Conservation (phyloP, 1,140 invertebrate species). For the Bombyx mori region DNA sequence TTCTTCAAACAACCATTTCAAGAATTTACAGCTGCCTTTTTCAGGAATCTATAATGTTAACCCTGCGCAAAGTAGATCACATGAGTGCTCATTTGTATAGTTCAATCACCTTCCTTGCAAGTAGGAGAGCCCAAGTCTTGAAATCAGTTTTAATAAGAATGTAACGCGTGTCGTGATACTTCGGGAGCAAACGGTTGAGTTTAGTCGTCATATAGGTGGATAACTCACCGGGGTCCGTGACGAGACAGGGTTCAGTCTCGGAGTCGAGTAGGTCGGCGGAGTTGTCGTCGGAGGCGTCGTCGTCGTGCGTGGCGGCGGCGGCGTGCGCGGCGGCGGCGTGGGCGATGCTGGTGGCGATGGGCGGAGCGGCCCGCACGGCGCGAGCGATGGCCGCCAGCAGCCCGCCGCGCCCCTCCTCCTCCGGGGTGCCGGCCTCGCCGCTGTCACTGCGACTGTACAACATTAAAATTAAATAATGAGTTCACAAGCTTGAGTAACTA, state of each 20-base stretch:
- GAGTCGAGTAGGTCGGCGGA: conserved; percentile 82
- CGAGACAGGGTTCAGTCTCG: conserved; percentile 83
- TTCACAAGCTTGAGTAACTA: not conserved
- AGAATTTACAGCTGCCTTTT: too few species aligned
- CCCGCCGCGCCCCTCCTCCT: conserved; percentile 39
- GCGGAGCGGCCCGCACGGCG: conserved; percentile 17
- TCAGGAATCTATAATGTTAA: too few species aligned
- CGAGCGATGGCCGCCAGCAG: conserved; percentile 46
- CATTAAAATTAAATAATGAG: not conserved
- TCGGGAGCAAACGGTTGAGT: too few species aligned
- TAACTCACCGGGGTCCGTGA: conserved; percentile 76
- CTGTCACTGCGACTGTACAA: conserved; percentile 50
- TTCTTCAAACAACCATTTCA: too few species aligned
- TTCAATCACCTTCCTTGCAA: too few species aligned
- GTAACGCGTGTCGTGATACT: too few species aligned
- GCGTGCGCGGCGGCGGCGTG: not conserved
- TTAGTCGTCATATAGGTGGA: not conserved
- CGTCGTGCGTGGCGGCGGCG: conserved; percentile 15
- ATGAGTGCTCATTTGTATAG: too few species aligned
- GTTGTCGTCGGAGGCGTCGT: conserved; percentile 68
- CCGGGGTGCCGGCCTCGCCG: conserved; percentile 46
- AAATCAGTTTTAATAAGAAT: too few species aligned
- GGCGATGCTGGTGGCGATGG: conserved; percentile 8
- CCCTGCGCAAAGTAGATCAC: too few species aligned
- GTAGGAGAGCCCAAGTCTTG: too few species aligned